phyloP scores from a whole-genome alignment of 1,140 invertebrate genomes.

The Pseudobourletiella spinata region DNA sequence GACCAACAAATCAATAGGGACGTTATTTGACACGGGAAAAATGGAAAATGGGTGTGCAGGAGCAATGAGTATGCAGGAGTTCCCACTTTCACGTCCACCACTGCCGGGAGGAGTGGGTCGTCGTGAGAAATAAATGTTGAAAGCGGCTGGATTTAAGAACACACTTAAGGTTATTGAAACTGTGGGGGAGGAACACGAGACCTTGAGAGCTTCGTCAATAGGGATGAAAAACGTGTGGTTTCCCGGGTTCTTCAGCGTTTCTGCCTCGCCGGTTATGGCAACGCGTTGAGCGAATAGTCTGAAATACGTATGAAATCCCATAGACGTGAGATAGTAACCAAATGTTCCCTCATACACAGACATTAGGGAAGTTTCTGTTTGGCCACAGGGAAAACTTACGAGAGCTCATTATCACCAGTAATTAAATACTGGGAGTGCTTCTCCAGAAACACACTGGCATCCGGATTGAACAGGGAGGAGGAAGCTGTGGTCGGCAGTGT shows the following conservation, averaged over 20 bases:
- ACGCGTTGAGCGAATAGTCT: conserved; percentile 68
- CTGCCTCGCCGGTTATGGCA: conserved; percentile 46
- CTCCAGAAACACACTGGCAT: conserved; percentile 30
- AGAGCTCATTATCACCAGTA: conserved; percentile 15
- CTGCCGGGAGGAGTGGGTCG: too few relatives aligned
- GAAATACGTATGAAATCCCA: conserved; percentile 34
- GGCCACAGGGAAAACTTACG: too few relatives aligned
- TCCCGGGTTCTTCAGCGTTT: conserved; percentile 68
- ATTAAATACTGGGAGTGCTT: conserved; percentile 18
- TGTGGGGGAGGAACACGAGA: too few relatives aligned
- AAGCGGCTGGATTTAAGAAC: too few relatives aligned
- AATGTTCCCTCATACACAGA: neutral
- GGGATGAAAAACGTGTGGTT: conserved; percentile 80
- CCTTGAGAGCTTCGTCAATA: conserved; percentile 78
- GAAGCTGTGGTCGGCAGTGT: conserved; percentile 21
- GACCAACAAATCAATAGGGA: too few relatives aligned
- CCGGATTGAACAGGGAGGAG: conserved; percentile 26
- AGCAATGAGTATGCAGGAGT: too few relatives aligned
- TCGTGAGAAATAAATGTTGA: too few relatives aligned
- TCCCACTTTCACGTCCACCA: too few relatives aligned
- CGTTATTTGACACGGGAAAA: too few relatives aligned
- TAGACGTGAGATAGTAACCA: neutral
- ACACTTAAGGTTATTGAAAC: too few relatives aligned
- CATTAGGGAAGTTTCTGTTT: too few relatives aligned
- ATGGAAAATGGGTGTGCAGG: too few relatives aligned